These are phyloP conservation scores for Apogon talboti DNA, from an alignment of 2,797 vertebrate genomes.

Conservation along the genomic window DNA sequence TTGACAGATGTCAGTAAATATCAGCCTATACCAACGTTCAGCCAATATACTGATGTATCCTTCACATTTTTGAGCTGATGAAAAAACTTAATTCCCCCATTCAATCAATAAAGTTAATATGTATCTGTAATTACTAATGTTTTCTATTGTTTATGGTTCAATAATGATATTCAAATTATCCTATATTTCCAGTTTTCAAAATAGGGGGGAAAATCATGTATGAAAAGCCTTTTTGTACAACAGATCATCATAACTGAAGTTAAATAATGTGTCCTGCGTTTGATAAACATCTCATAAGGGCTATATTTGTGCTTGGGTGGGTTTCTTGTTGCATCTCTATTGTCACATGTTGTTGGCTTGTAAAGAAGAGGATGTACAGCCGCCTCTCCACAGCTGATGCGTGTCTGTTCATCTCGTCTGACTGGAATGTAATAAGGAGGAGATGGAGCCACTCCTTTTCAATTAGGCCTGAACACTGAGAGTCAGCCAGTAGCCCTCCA, in stretches of 20 bases:
- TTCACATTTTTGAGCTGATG: too few relatives aligned
- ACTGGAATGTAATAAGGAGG: conserved; percentile 34
- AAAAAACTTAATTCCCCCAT: too few relatives aligned
- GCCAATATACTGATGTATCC: too few relatives aligned
- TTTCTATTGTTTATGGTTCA: too few relatives aligned
- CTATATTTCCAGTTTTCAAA: too few relatives aligned
- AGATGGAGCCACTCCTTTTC: conserved; percentile 40
- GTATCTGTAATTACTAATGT: too few relatives aligned
- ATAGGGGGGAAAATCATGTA: too few relatives aligned
- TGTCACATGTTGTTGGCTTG: conserved; percentile 46
- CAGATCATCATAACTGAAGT: background rate
- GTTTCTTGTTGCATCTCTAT: conserved; percentile 28
- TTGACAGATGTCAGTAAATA: too few relatives aligned
- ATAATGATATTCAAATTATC: too few relatives aligned
- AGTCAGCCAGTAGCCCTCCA: conserved; percentile 36
- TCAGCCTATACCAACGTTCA: too few relatives aligned
- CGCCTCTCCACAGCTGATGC: conserved; percentile 34
- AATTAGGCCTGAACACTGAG: conserved; percentile 45
- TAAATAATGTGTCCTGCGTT: background rate
- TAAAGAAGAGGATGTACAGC: conserved; percentile 6
- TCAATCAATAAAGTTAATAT: too few relatives aligned
- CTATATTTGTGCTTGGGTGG: conserved; percentile 17
- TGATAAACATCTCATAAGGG: background rate
- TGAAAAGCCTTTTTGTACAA: too few relatives aligned
- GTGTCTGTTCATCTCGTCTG: conserved; percentile 34